Base-by-base conservation (phyloP, 2,797 vertebrate species). In the Acanthurus tractus region DNA sequence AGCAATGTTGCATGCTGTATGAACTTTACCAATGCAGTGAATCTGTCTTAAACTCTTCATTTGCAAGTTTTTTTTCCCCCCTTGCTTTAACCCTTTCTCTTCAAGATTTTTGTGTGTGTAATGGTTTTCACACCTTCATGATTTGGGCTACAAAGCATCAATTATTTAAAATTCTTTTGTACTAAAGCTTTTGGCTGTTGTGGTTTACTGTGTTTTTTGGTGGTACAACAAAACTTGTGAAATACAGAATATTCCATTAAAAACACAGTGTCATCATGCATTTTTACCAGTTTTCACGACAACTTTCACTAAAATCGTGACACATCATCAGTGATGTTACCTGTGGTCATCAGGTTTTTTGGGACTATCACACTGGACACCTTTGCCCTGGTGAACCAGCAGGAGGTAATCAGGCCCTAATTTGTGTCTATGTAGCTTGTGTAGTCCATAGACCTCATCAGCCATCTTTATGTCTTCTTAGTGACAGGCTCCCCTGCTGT, bases 141-240 rank as follows among this genome's bases (percentile, higher is more conserved):
- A 58, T 68, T 25, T 66, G 45, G 14, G 72, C 52, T 25, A 36
- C 67, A 44, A 67, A 77, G 74, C 10, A 2, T 67, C 42, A 42
- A 22, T 54, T 58, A 67, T 40, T 68, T 56, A 13, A 67, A 64
- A 77, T 72, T 25, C 69, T 10, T 42, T n/a, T 63, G 54, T 70
- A 54, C 56, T 59, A 49, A 81, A 74, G 54, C 25, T 17, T 23
- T 58, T 69, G 7, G 29, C 29, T 6, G 29, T 34, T 1, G 6
- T 61, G 45, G 56, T 23, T 68, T 53, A 45, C 23, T 52, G 49
- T 38, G 23, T 55, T 65, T 44, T 55, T 6, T 20, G 29, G 36
- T 61, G 13, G 18, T 17, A 18, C 36, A 22, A 34, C 34, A 46
- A 29, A 74, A 34, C 22, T 1, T 55, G 58, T n/a, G 65, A 53